phyloP scores from a whole-genome alignment of 2,113 vertebrate species.

The Neopipo cinnamomea region DNA sequence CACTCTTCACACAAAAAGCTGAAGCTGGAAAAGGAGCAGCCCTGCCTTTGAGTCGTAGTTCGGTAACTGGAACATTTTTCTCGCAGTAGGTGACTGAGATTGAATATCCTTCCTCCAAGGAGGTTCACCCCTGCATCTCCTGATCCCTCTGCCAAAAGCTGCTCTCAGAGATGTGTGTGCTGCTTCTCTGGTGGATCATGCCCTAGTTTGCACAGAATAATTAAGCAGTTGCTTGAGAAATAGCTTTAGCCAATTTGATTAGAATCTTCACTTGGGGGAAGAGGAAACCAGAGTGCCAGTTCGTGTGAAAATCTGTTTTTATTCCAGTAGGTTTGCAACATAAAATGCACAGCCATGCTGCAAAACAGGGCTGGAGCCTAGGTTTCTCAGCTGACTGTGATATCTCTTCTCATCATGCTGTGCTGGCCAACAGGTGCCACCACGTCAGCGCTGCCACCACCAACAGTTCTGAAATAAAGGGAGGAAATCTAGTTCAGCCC shows the following conservation, averaged over 20 bases:
- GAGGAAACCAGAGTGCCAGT: background rate
- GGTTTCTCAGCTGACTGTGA: background rate
- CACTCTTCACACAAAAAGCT: background rate
- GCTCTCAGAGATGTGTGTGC: accelerated
- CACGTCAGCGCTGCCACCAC: background rate
- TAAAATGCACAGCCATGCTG: background rate
- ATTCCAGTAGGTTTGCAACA: background rate
- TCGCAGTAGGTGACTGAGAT: background rate
- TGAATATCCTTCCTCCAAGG: background rate
- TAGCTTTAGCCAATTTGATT: background rate
- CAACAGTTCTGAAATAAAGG: background rate
- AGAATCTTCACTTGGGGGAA: background rate
- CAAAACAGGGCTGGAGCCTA: background rate
- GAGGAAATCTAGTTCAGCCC: background rate
- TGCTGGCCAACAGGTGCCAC: background rate
- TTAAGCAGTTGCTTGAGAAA: background rate
- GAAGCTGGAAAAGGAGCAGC: background rate
- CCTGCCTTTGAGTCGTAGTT: background rate
- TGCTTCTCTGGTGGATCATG: background rate
- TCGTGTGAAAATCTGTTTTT: background rate
- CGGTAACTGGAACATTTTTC: background rate
- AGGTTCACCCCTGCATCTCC: background rate
- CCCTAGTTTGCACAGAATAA: background rate
- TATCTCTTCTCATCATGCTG: background rate
- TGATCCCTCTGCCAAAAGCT: background rate